phyloP scores from a whole-genome alignment of 2,113 vertebrate genomes.

The Cryptotis parvus region DNA sequence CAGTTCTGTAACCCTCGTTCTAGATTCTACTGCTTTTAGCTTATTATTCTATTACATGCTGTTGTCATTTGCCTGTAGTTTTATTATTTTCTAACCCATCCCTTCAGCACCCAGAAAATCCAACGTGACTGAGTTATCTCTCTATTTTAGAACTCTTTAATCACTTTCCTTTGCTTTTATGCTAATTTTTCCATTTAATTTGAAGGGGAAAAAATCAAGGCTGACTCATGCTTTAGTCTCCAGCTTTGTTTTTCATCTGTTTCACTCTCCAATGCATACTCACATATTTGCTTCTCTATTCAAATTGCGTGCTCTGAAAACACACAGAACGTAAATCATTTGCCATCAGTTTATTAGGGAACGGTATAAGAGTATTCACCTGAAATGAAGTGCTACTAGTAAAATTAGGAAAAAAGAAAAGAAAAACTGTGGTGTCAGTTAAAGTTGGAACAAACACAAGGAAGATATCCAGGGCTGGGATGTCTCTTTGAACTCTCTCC shows the following conservation, averaged over 20 bases:
- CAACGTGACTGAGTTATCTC: background rate
- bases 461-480: too few species aligned
- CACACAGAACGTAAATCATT: background rate
- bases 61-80: background rate
- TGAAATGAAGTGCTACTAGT: background rate
- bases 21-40: too few species aligned
- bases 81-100: background rate
- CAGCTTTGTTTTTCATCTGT: background rate
- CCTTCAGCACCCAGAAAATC: background rate
- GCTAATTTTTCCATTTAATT: background rate
- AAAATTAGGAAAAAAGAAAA: background rate
- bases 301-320: background rate
- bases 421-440: background rate
- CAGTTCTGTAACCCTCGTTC: too few species aligned
- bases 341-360: background rate
- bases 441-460: background rate
- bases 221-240: background rate
- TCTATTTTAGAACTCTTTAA: background rate
- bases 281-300: background rate
- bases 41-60: too few species aligned
- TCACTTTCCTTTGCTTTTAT: background rate
- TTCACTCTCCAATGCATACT: background rate
- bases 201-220: background rate
- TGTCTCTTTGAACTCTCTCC: background rate
- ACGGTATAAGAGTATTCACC: background rate